Evolutionary conservation across 2,888 invertebrate species (phyloP), one percentile per base, ranked within the genome.

Genomic region (Drosophila anomalipes): DNA sequence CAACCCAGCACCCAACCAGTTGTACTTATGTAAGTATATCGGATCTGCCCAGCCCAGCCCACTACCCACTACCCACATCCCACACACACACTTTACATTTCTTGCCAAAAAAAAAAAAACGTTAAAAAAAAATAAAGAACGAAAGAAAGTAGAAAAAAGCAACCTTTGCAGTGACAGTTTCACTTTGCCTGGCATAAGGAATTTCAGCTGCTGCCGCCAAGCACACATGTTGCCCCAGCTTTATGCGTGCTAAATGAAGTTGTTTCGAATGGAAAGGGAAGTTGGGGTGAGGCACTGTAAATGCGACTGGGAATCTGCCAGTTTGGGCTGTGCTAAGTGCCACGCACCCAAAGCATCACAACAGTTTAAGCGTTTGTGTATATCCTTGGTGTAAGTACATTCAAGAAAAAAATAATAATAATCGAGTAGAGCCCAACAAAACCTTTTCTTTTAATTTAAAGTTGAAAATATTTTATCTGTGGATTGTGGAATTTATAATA

Each of bases 191-290:
- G 77, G 84, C 89, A 77, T 71, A 79, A 84, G 82, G 77, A 84
- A 86, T 84, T 78, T 56, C 82, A 78, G 74, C 71, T 73, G 72
- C 68, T 70, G 77, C 51, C 66, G 68, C 82, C 89, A 79, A 74
- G 63, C 82, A 81, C 87, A 87, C 83, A 87, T 87, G 90, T 76
- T 79, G 86, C 77, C 75, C 79, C 74, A 68, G 88, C 77, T 86
- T 87, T 82, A 88, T 88, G 86, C 77, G 86, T 85, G 83, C 81
- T 82, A 87, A 89, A 87, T 87, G 86, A 86, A 87, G 88, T 85
- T 81, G 81, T 86, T 81, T 56, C 53, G 47, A 22, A 39, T 70
- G 68, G 60, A 28, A 52, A 9, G 49, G 32, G 49, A 28, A 2
- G 7, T n/a, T 4, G 14, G 39, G 39, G 35, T 9, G 37, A 14